A percentile compares a stretch with the other conserved stretches of the same genome.
Evolutionary conservation across 1,140 invertebrate species (phyloP).

Genomic region (Brachionus manjavacas): DNA sequence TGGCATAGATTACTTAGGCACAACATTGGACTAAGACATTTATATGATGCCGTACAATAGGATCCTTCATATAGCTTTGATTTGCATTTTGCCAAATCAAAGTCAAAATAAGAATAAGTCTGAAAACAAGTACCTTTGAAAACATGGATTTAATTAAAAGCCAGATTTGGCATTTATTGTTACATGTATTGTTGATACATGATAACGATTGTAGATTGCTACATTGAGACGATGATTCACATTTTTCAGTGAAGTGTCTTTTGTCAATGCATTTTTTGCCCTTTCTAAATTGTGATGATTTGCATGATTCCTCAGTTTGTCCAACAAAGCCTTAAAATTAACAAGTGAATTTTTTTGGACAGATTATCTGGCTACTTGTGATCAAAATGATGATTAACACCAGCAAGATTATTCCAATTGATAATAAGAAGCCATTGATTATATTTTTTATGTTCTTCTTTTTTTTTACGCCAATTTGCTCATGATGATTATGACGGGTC

Average conservation of each 20-base stretch:
- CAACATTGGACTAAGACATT: neutral
- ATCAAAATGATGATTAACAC: too few species aligned
- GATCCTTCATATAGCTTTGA: neutral
- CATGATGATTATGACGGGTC: too few species aligned
- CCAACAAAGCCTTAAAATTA: too few species aligned
- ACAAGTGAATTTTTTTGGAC: too few species aligned
- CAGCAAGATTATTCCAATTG: too few species aligned
- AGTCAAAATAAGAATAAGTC: neutral
- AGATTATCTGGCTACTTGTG: too few species aligned
- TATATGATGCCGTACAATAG: neutral
- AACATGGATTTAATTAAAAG: neutral
- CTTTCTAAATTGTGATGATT: neutral
- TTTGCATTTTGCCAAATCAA: neutral
- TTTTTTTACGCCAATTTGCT: too few species aligned
- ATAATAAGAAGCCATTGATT: too few species aligned
- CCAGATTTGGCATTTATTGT: neutral
- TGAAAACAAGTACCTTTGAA: neutral
- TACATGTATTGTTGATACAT: neutral
- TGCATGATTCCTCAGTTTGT: neutral
- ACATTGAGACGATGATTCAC: neutral
- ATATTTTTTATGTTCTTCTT: too few species aligned
- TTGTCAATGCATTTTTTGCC: neutral
- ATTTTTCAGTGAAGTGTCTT: neutral
- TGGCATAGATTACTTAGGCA: neutral
- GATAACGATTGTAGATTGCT: neutral